A percentile compares a stretch with the other conserved stretches of the same genome.
These are phyloP conservation scores for Thalassaphorura encarpata DNA, from an alignment of 1,140 invertebrate genomes.

Conservation along the genomic window DNA sequence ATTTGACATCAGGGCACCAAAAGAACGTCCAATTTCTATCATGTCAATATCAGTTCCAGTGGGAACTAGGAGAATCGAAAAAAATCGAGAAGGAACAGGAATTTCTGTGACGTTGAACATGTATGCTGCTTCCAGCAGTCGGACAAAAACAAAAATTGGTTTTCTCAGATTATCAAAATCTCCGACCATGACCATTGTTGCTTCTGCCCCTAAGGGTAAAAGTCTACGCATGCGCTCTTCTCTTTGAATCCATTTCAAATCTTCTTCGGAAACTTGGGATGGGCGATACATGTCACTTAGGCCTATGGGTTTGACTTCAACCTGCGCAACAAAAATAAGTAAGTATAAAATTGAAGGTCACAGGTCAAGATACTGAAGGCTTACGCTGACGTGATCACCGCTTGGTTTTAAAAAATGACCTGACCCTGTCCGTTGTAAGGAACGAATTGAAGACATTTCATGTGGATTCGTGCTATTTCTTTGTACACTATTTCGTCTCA, in stretches of 20 bases:
- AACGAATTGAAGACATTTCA: slow-evolving; percentile 3
- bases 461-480: slow-evolving; percentile 6
- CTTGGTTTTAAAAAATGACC: slow-evolving; percentile 24
- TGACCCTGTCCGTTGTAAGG: slow-evolving; percentile 23
- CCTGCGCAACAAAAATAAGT: neutral
- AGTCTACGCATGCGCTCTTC: slow-evolving; percentile 15
- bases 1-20: slow-evolving; percentile 93
- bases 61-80: slow-evolving; percentile 86
- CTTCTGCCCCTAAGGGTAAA: slow-evolving; percentile 74
- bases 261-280: slow-evolving; percentile 19
- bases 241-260: slow-evolving; percentile 22
- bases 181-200: slow-evolving; percentile 75
- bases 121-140: slow-evolving; percentile 71
- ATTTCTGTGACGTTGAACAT: slow-evolving; percentile 80
- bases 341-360: neutral
- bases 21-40: slow-evolving; percentile 89
- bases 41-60: slow-evolving; percentile 72
- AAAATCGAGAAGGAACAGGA: slow-evolving; percentile 78
- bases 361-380: neutral
- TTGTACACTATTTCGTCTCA: slow-evolving; percentile 25
- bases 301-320: neutral
- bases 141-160: slow-evolving; percentile 84
- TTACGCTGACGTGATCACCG: neutral
- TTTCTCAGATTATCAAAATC: slow-evolving; percentile 78
- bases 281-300: slow-evolving; percentile 13